A percentile compares a stretch with the other conserved stretches of the same genome.
Conservation (phyloP, 2,888 invertebrate genomes). For the Oxytorus armatus region DNA sequence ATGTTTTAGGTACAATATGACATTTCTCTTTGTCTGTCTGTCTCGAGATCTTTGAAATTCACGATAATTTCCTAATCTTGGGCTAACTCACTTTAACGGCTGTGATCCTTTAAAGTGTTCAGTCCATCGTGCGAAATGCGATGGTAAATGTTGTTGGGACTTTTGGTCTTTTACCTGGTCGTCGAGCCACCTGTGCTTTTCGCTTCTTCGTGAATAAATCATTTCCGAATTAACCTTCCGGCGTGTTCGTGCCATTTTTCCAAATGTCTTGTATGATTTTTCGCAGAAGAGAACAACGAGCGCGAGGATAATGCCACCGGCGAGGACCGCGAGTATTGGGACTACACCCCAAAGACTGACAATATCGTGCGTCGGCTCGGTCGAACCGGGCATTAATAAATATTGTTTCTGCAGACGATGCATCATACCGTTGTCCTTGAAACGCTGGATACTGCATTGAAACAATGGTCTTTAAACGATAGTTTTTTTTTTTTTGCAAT, state of each 20-base stretch:
- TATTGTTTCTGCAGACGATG: constrained; percentile 69
- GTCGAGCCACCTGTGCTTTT: not conserved
- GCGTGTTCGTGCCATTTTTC: not conserved
- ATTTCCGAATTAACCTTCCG: not conserved
- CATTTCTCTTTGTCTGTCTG: too few relatives aligned
- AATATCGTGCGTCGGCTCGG: not conserved
- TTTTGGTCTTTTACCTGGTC: not conserved
- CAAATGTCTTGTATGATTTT: constrained; percentile 39
- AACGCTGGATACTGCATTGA: constrained; percentile 73
- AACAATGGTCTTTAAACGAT: not conserved
- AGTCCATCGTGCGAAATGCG: not conserved
- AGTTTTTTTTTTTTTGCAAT: not conserved
- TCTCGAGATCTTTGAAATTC: not conserved
- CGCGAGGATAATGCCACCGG: constrained; percentile 69
- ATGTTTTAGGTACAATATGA: too few relatives aligned
- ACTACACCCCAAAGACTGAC: constrained; percentile 71
- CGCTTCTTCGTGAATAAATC: not conserved
- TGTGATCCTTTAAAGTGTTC: too few relatives aligned
- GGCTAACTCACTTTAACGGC: too few relatives aligned
- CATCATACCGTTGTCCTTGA: constrained; percentile 75
- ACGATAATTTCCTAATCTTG: not conserved
- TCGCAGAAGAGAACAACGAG: constrained; percentile 71
- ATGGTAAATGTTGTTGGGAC: not conserved
- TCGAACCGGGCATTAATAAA: not conserved
- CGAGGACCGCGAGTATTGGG: constrained; percentile 73